These are phyloP conservation scores for Ectemnius continuus DNA, from an alignment of 2,888 invertebrate genomes.

Conservation along the genomic window DNA sequence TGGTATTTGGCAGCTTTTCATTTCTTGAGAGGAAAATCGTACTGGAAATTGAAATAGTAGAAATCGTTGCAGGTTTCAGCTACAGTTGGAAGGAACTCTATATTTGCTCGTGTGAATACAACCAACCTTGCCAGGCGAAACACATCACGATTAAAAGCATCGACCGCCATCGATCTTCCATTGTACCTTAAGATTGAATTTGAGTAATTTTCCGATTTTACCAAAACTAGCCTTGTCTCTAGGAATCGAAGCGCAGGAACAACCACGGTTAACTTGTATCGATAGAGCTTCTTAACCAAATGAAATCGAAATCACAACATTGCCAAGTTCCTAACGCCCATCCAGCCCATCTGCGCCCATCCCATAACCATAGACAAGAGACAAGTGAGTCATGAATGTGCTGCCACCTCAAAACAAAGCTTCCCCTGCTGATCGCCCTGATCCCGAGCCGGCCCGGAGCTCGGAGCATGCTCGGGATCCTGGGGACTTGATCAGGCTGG, in stretches of 20 bases:
- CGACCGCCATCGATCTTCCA: constrained; percentile 30
- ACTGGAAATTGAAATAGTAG: constrained; percentile 11
- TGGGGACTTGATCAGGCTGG: too few relatives aligned
- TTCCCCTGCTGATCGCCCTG: too few relatives aligned
- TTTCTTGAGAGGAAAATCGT: constrained; percentile 30
- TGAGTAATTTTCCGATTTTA: neutral
- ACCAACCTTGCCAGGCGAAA: constrained; percentile 42
- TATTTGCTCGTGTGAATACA: neutral
- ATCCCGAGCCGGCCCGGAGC: too few relatives aligned
- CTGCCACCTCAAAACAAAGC: constrained; percentile 13
- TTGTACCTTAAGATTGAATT: constrained; percentile 29
- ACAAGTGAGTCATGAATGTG: constrained; percentile 28
- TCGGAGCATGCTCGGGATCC: too few relatives aligned
- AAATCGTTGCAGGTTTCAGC: too few relatives aligned
- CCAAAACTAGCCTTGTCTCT: too few relatives aligned
- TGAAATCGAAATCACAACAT: neutral
- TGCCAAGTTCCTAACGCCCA: neutral
- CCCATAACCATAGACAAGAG: constrained; percentile 15
- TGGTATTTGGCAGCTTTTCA: constrained; percentile 84
- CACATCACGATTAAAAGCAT: constrained; percentile 13
- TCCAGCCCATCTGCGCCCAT: constrained; percentile 29
- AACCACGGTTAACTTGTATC: too few relatives aligned
- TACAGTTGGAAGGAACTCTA: too few relatives aligned
- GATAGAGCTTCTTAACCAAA: too few relatives aligned
- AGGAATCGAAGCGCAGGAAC: too few relatives aligned